Evolutionary conservation across 2,888 invertebrate species (phyloP), one percentile per base, ranked within the genome.

Genomic region (Rotaria macrura): DNA sequence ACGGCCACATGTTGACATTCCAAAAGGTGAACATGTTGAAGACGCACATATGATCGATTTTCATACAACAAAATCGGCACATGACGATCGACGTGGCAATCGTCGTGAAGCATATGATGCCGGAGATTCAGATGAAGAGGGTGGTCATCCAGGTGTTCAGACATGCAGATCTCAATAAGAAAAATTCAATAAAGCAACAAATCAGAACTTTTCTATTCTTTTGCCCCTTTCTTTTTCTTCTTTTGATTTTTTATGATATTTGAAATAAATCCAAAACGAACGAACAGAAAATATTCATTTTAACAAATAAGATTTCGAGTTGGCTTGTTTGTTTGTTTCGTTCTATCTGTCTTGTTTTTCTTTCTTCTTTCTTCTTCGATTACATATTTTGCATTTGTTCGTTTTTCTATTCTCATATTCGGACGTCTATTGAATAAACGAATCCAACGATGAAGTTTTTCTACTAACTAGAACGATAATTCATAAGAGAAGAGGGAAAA

Each of bases 21-120:
- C 95, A 0, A 92, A 92, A 85, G 87, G 74, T 85, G 86, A 85
- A 23, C 95, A 95, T 84, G 95, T 95, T 0, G 95, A 96, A 90
- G 95, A 96, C 90, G 96, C 95, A 0, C 94, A 94, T 89, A 91
- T 96, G 89, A 92, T 93, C 88, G 95, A 95, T 87, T 94, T 93
- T 88, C 94, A 94, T 87, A 93, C 88, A 23, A 92, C 92, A 88
- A 93, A 93, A 85, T 92, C 92, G 87, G 91, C 92, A 84, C 88
- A 88, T 85, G 89, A 87, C 55, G 89, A 89, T 38, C 88, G 89
- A 34, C 89, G 90, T 65, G 89, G 90, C 43, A 91, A 92, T 55
- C 91, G 94, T 4, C 93, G 93, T 87, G 94, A 94, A 89, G 94
- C 94, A 0, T 94, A 95, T 86, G 88, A 90, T 72, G 90, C 83